Evolutionary conservation across 37 sponge, comb jelly and placozoan species (phyloP).

Genomic region (Haliclona indistincta): DNA sequence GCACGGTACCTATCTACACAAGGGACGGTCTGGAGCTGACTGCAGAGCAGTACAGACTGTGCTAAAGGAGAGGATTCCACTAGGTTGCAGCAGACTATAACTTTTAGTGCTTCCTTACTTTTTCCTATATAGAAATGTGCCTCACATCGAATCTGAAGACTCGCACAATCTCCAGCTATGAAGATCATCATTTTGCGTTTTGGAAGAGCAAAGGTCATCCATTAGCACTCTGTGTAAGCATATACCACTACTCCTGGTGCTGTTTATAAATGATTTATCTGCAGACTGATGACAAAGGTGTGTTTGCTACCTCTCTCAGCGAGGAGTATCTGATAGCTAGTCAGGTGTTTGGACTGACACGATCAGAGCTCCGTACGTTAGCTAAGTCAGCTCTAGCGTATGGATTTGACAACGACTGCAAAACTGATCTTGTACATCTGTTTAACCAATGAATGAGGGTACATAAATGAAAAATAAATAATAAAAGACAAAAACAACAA

Average conservation of each 20-base stretch:
- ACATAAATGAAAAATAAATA: too few species aligned
- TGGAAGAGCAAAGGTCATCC: conserved; percentile 60
- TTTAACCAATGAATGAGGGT: too few species aligned
- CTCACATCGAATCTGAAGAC: conserved; percentile 82
- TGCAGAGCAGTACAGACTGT: conserved; percentile 24
- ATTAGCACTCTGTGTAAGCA: conserved; percentile 66
- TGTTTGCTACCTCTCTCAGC: conserved; percentile 69
- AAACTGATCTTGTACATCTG: too few species aligned
- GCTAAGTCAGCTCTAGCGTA: conserved; percentile 37
- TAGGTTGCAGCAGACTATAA: conserved; percentile 31
- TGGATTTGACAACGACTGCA: conserved; percentile 59
- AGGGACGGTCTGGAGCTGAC: neutral
- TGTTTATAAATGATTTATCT: neutral
- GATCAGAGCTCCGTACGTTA: conserved; percentile 28
- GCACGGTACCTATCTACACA: conserved; percentile 78
- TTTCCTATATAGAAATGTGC: conserved; percentile 63
- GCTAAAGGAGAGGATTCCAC: conserved; percentile 48
- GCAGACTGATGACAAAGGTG: conserved; percentile 89
- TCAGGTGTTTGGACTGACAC: conserved; percentile 32
- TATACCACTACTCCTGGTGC: neutral
- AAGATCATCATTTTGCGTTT: conserved; percentile 66
- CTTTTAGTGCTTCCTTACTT: neutral
- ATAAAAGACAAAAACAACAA: too few species aligned
- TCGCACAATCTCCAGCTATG: conserved; percentile 60
- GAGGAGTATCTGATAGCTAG: conserved; percentile 69